Conservation (phyloP, 2,888 invertebrate species). For the Calliopum simillimum region DNA sequence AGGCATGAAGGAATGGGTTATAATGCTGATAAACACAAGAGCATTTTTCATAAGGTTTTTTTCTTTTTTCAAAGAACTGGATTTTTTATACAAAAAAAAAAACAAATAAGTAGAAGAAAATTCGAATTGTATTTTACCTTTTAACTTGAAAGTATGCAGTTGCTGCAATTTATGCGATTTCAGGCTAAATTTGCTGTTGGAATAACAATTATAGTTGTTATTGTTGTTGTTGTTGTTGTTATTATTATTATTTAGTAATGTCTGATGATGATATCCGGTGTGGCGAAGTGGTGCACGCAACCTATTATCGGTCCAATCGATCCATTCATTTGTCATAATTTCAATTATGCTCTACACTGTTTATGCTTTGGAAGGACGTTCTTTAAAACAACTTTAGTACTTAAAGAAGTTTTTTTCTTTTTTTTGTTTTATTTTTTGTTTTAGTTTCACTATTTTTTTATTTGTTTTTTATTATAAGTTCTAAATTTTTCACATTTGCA, state of each 20-base stretch:
- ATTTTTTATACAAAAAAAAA: neutral
- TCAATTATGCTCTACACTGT: conserved; percentile 13
- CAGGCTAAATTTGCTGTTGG: conserved; percentile 56
- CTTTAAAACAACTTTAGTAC: neutral
- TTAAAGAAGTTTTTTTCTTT: neutral
- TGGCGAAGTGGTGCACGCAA: conserved; percentile 62
- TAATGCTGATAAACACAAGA: conserved; percentile 21
- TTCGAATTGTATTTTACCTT: conserved; percentile 54
- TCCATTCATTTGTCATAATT: conserved; percentile 67
- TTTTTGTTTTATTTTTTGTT: conserved; percentile 15
- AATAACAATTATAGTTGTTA: conserved; percentile 42
- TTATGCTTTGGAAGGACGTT: neutral
- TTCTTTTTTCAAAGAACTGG: neutral
- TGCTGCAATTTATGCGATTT: conserved; percentile 61
- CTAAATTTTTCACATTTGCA: conserved; percentile 14
- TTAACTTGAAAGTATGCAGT: conserved; percentile 55
- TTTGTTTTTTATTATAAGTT: too few species aligned
- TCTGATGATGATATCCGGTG: conserved; percentile 56
- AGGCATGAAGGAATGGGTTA: neutral
- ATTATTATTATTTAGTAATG: conserved; percentile 46
- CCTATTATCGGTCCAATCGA: conserved; percentile 66
- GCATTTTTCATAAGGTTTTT: neutral
- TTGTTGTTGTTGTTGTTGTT: conserved; percentile 39
- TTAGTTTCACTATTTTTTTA: neutral
- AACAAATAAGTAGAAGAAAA: neutral